These are phyloP conservation scores for Stegostoma tigrinum DNA, from an alignment of 2,113 vertebrate genomes.

Conservation along the genomic window DNA sequence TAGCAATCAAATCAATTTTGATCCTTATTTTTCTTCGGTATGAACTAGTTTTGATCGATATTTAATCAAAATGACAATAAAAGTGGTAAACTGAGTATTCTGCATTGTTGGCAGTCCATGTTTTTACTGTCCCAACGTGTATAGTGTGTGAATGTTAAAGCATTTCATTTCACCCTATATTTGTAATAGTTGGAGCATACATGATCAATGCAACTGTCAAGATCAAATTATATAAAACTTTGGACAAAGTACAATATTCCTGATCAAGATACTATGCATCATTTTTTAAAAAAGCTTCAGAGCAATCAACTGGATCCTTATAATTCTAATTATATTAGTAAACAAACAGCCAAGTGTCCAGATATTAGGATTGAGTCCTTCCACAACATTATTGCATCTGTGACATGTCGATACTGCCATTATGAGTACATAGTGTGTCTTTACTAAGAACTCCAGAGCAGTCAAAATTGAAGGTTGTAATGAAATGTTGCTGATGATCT, in stretches of 20 bases:
- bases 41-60: neutral
- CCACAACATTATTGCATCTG: neutral
- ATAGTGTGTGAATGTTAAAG: neutral
- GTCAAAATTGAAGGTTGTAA: neutral
- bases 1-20: neutral
- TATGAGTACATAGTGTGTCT: neutral
- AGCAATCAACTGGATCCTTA: neutral
- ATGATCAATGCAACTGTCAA: neutral
- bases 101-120: neutral
- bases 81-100: neutral
- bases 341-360: neutral
- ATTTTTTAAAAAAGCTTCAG: neutral
- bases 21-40: neutral
- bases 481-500: neutral
- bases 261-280: neutral
- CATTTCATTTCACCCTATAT: neutral
- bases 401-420: neutral
- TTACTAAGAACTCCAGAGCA: neutral
- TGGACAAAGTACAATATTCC: constrained; percentile 8
- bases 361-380: neutral
- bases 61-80: neutral
- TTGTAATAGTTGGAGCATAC: neutral
- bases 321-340: neutral
- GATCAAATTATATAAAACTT: neutral
- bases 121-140: neutral